phyloP scores from a whole-genome alignment of 2,888 invertebrate genomes.

The Drosophila neutralis region DNA sequence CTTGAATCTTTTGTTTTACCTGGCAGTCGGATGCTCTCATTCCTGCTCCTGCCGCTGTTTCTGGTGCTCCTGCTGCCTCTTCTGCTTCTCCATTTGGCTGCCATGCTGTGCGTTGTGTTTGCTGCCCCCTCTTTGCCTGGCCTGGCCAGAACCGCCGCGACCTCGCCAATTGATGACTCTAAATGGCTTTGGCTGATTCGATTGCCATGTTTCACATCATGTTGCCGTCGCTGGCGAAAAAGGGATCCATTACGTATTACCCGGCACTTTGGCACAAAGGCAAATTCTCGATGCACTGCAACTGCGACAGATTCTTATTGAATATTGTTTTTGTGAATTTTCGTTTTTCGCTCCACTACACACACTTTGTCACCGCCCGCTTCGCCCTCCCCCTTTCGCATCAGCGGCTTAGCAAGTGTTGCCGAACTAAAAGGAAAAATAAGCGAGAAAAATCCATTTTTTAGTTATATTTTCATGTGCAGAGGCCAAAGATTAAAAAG shows the following conservation, averaged over 20 bases:
- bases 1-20: slow-evolving; percentile 49
- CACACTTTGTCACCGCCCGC: slow-evolving; percentile 5
- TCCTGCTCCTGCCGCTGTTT: slow-evolving; percentile 17
- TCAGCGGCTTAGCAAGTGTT: slow-evolving; percentile 6
- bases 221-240: slow-evolving; percentile 74
- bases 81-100: slow-evolving; percentile 36
- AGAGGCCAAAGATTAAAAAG: not conserved
- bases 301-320: slow-evolving; percentile 60
- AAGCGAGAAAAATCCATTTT: slow-evolving; percentile 6
- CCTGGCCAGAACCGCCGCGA: slow-evolving; percentile 31
- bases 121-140: not conserved
- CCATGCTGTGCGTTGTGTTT: slow-evolving; percentile 61
- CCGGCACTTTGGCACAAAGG: slow-evolving; percentile 63
- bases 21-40: slow-evolving; percentile 50
- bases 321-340: slow-evolving; percentile 38
- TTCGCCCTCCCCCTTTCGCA: not conserved
- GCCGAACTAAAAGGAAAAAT: slow-evolving; percentile 8
- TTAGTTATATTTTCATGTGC: not conserved
- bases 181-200: slow-evolving; percentile 78
- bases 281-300: slow-evolving; percentile 49
- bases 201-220: slow-evolving; percentile 78
- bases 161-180: slow-evolving; percentile 77
- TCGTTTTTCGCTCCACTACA: slow-evolving; percentile 6
- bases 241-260: slow-evolving; percentile 75
- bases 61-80: slow-evolving; percentile 19